Evolutionary conservation across 1,140 invertebrate species (phyloP).

Genomic region (Pristionchus pacificus): DNA sequence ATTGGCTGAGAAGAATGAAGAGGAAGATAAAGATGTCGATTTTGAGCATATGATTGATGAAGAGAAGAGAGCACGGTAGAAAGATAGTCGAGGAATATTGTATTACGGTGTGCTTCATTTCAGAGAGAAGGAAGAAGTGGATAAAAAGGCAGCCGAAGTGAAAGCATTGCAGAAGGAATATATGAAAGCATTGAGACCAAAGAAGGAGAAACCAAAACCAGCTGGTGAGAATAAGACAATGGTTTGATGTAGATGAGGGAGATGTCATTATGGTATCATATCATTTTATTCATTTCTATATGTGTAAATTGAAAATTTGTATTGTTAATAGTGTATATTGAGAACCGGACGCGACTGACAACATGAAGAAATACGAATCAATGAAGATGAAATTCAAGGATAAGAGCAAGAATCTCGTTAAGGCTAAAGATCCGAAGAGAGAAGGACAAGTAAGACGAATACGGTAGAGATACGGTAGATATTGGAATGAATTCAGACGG

Average conservation of each 20-base stretch:
- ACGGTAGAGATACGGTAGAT: conserved; percentile 8
- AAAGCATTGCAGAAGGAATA: conserved; percentile 51
- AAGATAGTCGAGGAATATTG: conserved; percentile 58
- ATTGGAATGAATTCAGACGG: conserved; percentile 62
- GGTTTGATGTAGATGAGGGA: background rate
- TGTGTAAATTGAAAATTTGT: conserved; percentile 12
- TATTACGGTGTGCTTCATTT: conserved; percentile 3
- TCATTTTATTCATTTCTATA: too few relatives aligned
- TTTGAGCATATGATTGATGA: conserved; percentile 31
- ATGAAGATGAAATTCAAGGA: conserved; percentile 73
- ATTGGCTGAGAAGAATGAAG: conserved; percentile 1
- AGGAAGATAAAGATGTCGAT: conserved; percentile 29
- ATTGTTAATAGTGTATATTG: conserved; percentile 7
- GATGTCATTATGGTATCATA: background rate
- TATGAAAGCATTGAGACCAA: conserved; percentile 45
- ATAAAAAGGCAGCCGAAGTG: conserved; percentile 52
- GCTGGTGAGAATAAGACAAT: conserved; percentile 4
- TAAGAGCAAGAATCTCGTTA: conserved; percentile 27
- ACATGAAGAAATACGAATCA: conserved; percentile 71
- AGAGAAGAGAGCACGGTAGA: conserved; percentile 41
- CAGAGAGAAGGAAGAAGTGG: conserved; percentile 39
- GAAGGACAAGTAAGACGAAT: conserved; percentile 56
- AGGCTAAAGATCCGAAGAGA: conserved; percentile 51
- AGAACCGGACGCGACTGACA: conserved; percentile 57
- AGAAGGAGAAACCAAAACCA: conserved; percentile 40